These are phyloP conservation scores for Phaethon lepturus DNA, from an alignment of 2,113 vertebrate genomes.

Conservation along the genomic window DNA sequence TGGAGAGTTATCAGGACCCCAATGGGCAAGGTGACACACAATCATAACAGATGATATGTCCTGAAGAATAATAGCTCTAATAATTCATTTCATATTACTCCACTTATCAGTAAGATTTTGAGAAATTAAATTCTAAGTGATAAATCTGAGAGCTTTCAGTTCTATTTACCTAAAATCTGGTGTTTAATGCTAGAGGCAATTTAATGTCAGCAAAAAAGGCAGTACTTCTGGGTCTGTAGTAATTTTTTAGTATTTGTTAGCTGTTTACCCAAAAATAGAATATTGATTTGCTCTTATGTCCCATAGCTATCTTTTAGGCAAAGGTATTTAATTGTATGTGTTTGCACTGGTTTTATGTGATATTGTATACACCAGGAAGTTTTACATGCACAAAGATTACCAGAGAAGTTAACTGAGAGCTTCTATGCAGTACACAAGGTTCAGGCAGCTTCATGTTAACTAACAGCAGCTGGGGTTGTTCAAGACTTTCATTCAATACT, in stretches of 20 bases:
- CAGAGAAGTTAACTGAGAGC: not conserved
- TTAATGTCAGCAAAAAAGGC: not conserved
- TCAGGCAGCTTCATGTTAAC: not conserved
- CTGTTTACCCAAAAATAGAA: not conserved
- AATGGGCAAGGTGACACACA: not conserved
- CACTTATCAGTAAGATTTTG: not conserved
- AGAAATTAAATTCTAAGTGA: not conserved
- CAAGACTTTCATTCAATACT: not conserved
- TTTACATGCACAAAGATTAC: not conserved
- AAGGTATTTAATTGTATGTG: not conserved
- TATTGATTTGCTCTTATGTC: not conserved
- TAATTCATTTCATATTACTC: not conserved
- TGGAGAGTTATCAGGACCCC: not conserved
- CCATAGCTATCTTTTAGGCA: not conserved
- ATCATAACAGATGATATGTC: not conserved
- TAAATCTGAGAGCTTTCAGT: not conserved
- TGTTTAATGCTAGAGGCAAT: not conserved
- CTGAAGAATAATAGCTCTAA: not conserved
- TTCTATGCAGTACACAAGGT: not conserved
- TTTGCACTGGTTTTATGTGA: not conserved
- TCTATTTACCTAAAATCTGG: not conserved
- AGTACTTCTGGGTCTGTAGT: not conserved
- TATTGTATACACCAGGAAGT: not conserved
- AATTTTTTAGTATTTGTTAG: not conserved
- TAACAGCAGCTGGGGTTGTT: not conserved